These are phyloP conservation scores for Pollachius pollachius DNA, from an alignment of 2,113 vertebrate species.

Conservation along the genomic window DNA sequence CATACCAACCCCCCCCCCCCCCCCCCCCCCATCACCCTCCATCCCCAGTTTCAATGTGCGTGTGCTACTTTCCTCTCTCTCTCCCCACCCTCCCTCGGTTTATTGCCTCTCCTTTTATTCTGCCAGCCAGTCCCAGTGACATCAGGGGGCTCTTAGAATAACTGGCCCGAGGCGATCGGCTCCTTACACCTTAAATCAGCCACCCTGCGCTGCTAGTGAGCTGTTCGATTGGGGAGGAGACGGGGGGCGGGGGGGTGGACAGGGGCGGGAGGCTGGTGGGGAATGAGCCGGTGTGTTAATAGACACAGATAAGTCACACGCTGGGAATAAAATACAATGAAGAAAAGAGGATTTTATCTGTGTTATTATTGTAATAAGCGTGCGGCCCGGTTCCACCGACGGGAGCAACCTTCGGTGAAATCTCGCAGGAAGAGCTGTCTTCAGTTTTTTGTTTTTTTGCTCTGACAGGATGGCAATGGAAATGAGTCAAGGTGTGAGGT, in stretches of 20 bases:
- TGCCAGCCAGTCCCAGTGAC: slow-evolving; percentile 80
- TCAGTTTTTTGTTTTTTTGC: neutral
- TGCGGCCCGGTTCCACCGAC: neutral
- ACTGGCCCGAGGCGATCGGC: slow-evolving; percentile 75
- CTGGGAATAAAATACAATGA: slow-evolving; percentile 29
- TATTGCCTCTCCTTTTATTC: slow-evolving; percentile 82
- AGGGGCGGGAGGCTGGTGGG: too few species aligned
- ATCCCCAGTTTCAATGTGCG: slow-evolving; percentile 75
- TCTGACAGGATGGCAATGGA: neutral
- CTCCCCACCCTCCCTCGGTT: slow-evolving; percentile 60
- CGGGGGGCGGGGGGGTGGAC: neutral
- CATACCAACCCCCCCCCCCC: too few species aligned
- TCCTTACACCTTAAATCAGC: slow-evolving; percentile 81
- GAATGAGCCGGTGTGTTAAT: slow-evolving; percentile 30
- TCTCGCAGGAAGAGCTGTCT: neutral
- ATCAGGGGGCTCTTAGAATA: slow-evolving; percentile 81
- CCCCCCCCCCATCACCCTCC: too few species aligned
- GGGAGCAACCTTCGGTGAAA: neutral
- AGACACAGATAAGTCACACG: slow-evolving; percentile 57
- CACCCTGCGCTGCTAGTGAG: slow-evolving; percentile 62
- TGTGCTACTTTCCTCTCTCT: slow-evolving; percentile 63
- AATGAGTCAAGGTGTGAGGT: too few species aligned
- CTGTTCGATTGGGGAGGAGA: slow-evolving; percentile 63
- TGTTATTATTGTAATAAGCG: slow-evolving; percentile 36
- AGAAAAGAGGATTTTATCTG: slow-evolving; percentile 5